A percentile compares a stretch with the other conserved stretches of the same genome.
These are phyloP conservation scores for Melieria picta DNA, from an alignment of 2,888 invertebrate genomes.

Conservation along the genomic window DNA sequence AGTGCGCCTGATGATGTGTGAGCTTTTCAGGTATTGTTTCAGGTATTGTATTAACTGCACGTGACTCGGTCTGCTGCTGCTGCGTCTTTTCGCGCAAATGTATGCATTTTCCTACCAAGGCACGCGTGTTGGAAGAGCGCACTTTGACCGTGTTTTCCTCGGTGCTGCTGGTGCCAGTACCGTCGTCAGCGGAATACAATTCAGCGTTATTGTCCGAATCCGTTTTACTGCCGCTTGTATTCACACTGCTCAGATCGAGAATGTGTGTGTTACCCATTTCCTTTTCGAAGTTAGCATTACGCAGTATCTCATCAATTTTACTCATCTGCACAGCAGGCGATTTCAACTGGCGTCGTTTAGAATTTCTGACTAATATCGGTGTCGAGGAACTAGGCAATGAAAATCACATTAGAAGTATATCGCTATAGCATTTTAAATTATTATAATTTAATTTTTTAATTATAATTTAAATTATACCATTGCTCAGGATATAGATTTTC, in stretches of 20 bases:
- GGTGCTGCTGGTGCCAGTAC: slow-evolving; percentile 11
- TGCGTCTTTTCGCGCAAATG: background rate
- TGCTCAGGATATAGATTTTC: too few relatives aligned
- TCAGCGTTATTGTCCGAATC: slow-evolving; percentile 25
- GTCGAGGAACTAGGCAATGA: too few relatives aligned
- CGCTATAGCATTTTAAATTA: too few relatives aligned
- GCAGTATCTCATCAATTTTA: slow-evolving; percentile 44
- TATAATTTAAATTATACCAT: too few relatives aligned
- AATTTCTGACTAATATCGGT: background rate
- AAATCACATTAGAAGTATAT: too few relatives aligned
- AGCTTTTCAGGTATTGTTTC: slow-evolving; percentile 24
- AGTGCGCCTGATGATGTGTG: slow-evolving; percentile 1
- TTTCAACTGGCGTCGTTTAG: slow-evolving; percentile 37
- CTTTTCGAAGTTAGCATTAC: slow-evolving; percentile 40
- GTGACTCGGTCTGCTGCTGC: too few relatives aligned
- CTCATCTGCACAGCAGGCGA: slow-evolving; percentile 42
- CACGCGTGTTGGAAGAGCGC: slow-evolving; percentile 22
- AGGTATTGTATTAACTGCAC: background rate
- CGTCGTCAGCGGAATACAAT: slow-evolving; percentile 21
- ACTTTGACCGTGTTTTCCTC: background rate
- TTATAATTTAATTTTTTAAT: too few relatives aligned
- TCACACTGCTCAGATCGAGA: slow-evolving; percentile 41
- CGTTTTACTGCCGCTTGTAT: slow-evolving; percentile 33
- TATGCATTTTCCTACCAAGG: slow-evolving; percentile 22
- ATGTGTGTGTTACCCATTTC: slow-evolving; percentile 41